Evolutionary conservation across 2,888 invertebrate genomes (phyloP).

Genomic region (Galerucella nymphaeae): DNA sequence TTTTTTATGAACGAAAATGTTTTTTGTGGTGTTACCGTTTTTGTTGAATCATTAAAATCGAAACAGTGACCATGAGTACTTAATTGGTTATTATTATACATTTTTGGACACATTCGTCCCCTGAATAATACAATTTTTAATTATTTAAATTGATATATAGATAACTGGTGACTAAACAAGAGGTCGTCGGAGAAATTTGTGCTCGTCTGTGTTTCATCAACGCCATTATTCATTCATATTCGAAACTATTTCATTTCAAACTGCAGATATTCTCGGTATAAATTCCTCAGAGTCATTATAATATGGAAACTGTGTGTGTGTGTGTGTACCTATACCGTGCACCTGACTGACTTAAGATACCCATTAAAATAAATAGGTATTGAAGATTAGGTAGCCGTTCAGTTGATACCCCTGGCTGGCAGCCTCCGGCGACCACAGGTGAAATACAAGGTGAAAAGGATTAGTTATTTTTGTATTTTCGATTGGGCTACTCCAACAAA

Average conservation of each 20-base stretch:
- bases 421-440: conserved; percentile 16
- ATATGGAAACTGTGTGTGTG: conserved; percentile 18
- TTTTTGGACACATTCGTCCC: not conserved
- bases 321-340: conserved; percentile 17
- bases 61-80: not conserved
- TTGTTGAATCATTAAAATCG: not conserved
- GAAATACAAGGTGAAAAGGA: conserved; percentile 19
- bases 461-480: conserved; percentile 24
- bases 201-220: not conserved
- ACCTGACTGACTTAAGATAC: conserved; percentile 38
- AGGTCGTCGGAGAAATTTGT: not conserved
- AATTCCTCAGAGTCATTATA: conserved; percentile 30
- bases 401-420: conserved; percentile 30
- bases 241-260: conserved; percentile 15
- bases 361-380: conserved; percentile 43
- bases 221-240: conserved; percentile 10
- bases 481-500: conserved; percentile 16
- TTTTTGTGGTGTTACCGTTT: not conserved
- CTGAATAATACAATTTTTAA: not conserved
- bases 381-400: conserved; percentile 48
- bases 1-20: conserved; percentile 13
- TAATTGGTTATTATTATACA: not conserved
- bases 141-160: not conserved
- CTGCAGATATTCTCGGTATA: conserved; percentile 27
- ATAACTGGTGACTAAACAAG: not conserved